A percentile compares a stretch with the other conserved stretches of the same genome.
Evolutionary conservation across 2,797 vertebrate species (phyloP).

Genomic region (Catamblyrhynchus diadema): DNA sequence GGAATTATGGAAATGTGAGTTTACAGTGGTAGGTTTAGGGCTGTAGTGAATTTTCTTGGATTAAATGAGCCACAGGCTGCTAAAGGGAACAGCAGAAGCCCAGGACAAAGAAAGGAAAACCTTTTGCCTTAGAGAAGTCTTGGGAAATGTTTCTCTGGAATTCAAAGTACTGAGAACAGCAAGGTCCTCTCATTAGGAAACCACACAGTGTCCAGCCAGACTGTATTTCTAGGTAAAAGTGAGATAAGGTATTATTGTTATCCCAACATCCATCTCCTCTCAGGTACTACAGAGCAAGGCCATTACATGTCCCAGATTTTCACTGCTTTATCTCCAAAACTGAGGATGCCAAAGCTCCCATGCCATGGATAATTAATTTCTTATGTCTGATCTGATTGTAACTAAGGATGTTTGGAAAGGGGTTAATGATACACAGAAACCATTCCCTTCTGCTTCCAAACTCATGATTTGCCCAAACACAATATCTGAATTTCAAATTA

Average conservation of each 20-base stretch:
- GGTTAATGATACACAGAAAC: background rate
- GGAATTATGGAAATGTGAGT: background rate
- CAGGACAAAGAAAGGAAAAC: background rate
- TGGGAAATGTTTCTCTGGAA: background rate
- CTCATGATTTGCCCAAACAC: background rate
- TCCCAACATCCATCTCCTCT: background rate
- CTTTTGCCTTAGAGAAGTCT: background rate
- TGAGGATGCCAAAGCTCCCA: background rate
- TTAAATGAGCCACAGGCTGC: background rate
- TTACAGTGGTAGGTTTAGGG: accelerated
- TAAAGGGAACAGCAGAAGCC: background rate
- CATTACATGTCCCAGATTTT: background rate
- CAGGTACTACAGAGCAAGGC: background rate
- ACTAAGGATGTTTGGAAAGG: background rate
- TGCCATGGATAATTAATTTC: background rate
- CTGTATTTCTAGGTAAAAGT: background rate
- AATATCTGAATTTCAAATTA: background rate
- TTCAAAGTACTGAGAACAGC: background rate
- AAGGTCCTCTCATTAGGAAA: background rate
- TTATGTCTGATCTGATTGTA: background rate
- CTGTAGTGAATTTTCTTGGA: background rate
- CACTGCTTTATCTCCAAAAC: background rate
- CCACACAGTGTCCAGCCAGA: background rate
- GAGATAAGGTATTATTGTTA: background rate
- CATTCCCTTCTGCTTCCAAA: background rate